Evolutionary conservation across 2,113 vertebrate species (phyloP), one percentile per base, ranked within the genome.

Genomic region (Plectropomus leopardus): DNA sequence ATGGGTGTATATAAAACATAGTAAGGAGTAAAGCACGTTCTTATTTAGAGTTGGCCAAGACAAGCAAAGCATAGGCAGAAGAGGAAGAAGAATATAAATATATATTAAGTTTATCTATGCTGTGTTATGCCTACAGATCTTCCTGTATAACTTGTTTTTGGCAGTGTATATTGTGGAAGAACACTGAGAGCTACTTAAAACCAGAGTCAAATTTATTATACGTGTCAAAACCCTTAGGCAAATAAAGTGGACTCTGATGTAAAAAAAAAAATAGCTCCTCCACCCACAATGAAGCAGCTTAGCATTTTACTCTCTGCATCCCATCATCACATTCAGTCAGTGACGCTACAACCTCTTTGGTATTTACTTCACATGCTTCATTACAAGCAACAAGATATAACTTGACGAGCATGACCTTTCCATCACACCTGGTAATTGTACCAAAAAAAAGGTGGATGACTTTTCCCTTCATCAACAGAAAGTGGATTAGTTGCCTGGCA

Each of bases 371-470:
- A 58, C 69, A 77, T 70, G 36, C 64, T 70, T 80, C 57, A 64
- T 54, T 76, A 57, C 45, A 78, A 74, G 82, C 6, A 6, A 77
- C 59, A 63, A 64, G 45, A 61, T 68, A 32, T 66, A 76, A 85
- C 70, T 44, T 71, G 76, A 80, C 53, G 28, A 67, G 61, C 54
- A 42, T 79, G 80, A 85, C 86, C 82, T 85, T 86, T 87, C 55
- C 73, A 74, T 78, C 61, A 82, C 78, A 57, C 36, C 1, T 24
- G 81, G 47, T 71, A 86, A 85, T 76, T 68, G 69, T 60, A 51
- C 59, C 26, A 72, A 60, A 70, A 84, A n/a, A 76, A 70, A 28
- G n/a, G 7, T 72, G 26, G 19, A 45, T 81, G 78, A 76, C 69
- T 74, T 82, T 72, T 78, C 23, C 42, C 26, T 54, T 65, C 17